Percentiles rank a stretch among this genome's conserved stretches.
phyloP scores from a whole-genome alignment of 2,113 vertebrate species.

The Riparia riparia region DNA sequence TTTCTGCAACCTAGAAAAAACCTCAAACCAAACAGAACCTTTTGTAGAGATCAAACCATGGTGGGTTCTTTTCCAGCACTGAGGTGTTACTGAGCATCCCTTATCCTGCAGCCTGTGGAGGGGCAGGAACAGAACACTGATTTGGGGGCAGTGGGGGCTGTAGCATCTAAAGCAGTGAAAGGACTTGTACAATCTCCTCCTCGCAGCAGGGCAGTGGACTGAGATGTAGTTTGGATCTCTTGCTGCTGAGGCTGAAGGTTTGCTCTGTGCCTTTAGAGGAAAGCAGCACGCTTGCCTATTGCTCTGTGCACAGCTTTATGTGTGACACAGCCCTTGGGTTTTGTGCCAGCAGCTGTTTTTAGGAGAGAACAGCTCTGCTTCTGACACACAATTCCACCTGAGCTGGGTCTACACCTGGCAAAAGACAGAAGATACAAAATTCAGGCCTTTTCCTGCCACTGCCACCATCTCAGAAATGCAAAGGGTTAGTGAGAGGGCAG shows the following conservation, averaged over 20 bases:
- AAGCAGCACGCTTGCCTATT: background rate
- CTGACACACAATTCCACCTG: background rate
- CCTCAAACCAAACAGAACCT: background rate
- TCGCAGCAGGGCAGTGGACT: background rate
- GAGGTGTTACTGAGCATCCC: background rate
- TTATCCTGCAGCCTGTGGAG: background rate
- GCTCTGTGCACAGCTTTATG: background rate
- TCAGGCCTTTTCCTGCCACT: background rate
- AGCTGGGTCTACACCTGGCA: background rate
- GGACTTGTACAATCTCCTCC: background rate
- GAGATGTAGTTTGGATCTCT: background rate
- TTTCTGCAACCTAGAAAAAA: background rate
- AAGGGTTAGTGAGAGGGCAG: background rate
- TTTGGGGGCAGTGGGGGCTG: background rate
- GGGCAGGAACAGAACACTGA: background rate
- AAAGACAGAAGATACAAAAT: background rate
- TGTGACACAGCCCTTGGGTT: background rate
- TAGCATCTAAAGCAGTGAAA: background rate
- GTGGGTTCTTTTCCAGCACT: background rate
- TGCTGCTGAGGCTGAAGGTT: background rate
- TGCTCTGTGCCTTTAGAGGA: background rate
- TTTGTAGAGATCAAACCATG: background rate
- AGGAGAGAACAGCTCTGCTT: background rate
- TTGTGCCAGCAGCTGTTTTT: background rate
- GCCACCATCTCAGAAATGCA: accelerated